Percentiles rank a stretch among this genome's conserved stretches.
These are phyloP conservation scores for Tragopan temminckii DNA, from an alignment of 2,797 vertebrate species.

Conservation along the genomic window DNA sequence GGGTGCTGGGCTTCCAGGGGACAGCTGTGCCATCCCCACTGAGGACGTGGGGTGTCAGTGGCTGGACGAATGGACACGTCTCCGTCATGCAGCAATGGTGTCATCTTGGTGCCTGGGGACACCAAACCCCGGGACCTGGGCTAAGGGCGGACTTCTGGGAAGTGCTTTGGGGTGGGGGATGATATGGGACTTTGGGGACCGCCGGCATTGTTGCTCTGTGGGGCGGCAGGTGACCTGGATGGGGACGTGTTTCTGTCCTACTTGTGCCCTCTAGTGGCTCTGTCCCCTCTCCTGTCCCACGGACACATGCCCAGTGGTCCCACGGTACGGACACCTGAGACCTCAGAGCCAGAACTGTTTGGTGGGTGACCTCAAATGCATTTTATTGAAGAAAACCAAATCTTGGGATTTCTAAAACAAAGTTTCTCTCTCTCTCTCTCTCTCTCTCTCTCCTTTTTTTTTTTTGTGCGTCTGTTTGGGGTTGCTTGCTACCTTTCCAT, in stretches of 20 bases:
- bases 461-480: slow-evolving; percentile 23
- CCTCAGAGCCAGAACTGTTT: not conserved
- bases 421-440: not conserved
- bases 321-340: not conserved
- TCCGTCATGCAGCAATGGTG: not conserved
- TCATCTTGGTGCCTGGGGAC: not conserved
- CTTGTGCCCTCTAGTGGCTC: slow-evolving; percentile 67
- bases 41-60: not conserved
- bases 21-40: too few species aligned
- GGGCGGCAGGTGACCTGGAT: not conserved
- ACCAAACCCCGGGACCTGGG: not conserved
- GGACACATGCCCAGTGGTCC: not conserved
- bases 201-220: not conserved
- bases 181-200: not conserved
- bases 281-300: not conserved
- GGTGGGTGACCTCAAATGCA: not conserved
- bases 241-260: slow-evolving; percentile 14
- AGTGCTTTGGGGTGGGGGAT: not conserved
- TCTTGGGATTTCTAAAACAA: slow-evolving; percentile 36
- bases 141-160: not conserved
- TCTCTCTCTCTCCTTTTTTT: not conserved
- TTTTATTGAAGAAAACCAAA: slow-evolving; percentile 45
- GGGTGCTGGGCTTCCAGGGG: too few species aligned
- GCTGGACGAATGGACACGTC: fast-evolving
- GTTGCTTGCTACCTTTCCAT: slow-evolving; percentile 21